Evolutionary conservation across 1,140 invertebrate genomes (phyloP), one percentile per base, ranked within the genome.

Genomic region (Heliconius melpomene): DNA sequence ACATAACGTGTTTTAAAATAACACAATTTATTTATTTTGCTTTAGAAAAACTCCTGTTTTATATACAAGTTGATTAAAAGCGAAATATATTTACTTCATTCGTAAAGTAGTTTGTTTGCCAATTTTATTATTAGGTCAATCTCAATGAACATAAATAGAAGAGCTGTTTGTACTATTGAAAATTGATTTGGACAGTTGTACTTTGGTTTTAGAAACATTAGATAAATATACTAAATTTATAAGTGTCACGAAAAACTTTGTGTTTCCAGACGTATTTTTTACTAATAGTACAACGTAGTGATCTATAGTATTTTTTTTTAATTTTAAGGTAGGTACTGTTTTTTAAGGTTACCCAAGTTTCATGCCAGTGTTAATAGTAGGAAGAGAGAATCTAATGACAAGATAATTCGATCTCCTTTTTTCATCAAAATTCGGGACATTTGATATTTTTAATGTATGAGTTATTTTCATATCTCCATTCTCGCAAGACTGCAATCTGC

Each of bases 101-200:
- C 20, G 13, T 5, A 80, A 72, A 54, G 78, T 11, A 76, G 52
- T 75, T 76, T 50, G 66, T 70, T 71, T 80, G 79, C 79, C 79
- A 80, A 80, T 78, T 81, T 81, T 72, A 77, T 70, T 81, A 70
- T 74, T 74, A 73, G 75, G 76, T 74, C 76, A 77, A 57, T 78
- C 60, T 75, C 76, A 75, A 32, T 72, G 46, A 72, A 38, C 18
- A 36, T 72, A 38, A 40, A 72, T 72, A 72, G 36, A 72, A 29
- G 60, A 66, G 60, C 60, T 72, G 71, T 72, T 72, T 72, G 36
- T 72, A 72, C 13, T 72, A 72, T 72, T 20, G 29, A n/a, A 72
- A 71, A 72, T 40, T 72, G 36, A 72, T 72, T 36, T 36, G 29
- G 60, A 66, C 60, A 72, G 71, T 40, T 72, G 36, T 40, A 29